Evolutionary conservation across 2,113 vertebrate genomes (phyloP), one percentile per base, ranked within the genome.

Genomic region (Petromus typicus): DNA sequence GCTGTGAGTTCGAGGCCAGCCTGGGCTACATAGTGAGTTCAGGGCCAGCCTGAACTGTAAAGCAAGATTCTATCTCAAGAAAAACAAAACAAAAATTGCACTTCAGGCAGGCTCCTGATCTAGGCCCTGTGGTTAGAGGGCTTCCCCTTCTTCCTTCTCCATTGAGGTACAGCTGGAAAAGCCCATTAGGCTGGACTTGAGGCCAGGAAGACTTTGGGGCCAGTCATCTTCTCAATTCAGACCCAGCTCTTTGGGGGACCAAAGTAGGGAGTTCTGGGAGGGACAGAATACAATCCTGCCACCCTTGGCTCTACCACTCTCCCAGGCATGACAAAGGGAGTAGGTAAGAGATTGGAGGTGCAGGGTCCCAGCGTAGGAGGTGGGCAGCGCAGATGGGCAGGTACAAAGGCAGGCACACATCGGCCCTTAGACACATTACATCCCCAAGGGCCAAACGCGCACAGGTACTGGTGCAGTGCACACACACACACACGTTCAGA

Each of bases 91-190:
- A n/a, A n/a, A n/a, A n/a, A n/a, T n/a, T n/a, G n/a, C n/a, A n/a
- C n/a, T n/a, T n/a, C n/a, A n/a, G n/a, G n/a, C 91, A 25, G 86
- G 40, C n/a, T 67, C 66, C 90, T 59, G 76, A 67, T 48, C 64
- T 75, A 32, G 83, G 57, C 22, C 37, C 37, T n/a, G 12, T 34
- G 37, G 37, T 51, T n/a, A n/a, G n/a, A n/a, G n/a, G n/a, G 56
- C 30, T 84, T 45, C 1, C 12, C 17, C 48, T 27, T 67, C 3
- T 10, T 23, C 73, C 30, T 89, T 79, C 30, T 22, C 27, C 7
- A n/a, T 57, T 84, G 59, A 30, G n/a, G 40, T 90, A 45, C 67
- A 25, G 63, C 51, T 96, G 54, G 54, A 91, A 94, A 76, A 88
- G 59, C 90, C 75, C 12, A 0, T 11, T 17, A 22, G 63, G 18